phyloP scores from a whole-genome alignment of 2,888 invertebrate genomes.

The Cephus spinipes region DNA sequence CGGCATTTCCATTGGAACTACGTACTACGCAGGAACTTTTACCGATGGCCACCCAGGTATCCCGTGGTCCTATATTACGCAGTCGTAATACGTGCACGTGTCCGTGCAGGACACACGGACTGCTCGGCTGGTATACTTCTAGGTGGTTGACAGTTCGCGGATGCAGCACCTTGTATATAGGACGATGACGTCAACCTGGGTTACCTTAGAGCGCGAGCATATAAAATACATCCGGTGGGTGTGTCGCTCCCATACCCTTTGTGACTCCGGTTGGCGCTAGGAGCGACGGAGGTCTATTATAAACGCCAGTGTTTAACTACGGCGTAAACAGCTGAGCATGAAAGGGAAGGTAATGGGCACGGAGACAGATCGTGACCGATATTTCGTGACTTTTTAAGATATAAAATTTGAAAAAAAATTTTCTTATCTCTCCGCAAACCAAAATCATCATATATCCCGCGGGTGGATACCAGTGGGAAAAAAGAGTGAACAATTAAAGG shows the following conservation, averaged over 20 bases:
- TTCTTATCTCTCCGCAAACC: too few relatives aligned
- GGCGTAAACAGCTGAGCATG: constrained; percentile 37
- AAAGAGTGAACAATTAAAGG: too few relatives aligned
- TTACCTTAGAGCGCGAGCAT: constrained; percentile 49
- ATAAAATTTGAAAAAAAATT: not conserved
- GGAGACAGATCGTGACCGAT: constrained; percentile 18
- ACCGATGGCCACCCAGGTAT: not conserved
- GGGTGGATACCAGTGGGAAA: too few relatives aligned
- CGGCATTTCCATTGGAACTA: not conserved
- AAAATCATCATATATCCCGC: too few relatives aligned
- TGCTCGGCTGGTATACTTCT: not conserved
- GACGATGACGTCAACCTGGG: constrained; percentile 52
- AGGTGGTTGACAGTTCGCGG: constrained; percentile 42
- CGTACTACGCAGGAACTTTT: not conserved
- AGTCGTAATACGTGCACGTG: not conserved
- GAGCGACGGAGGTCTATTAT: constrained; percentile 53
- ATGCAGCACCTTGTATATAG: constrained; percentile 52
- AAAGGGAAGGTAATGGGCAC: constrained; percentile 45
- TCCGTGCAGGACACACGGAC: not conserved
- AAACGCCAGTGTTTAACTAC: constrained; percentile 50
- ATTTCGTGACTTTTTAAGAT: constrained; percentile 26
- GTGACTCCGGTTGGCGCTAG: constrained; percentile 54
- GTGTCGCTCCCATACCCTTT: constrained; percentile 63
- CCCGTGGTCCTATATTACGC: not conserved
- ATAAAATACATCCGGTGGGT: constrained; percentile 65